These are phyloP conservation scores for Acanthaster planci DNA, from an alignment of 35 echinoderm and acorn worm genomes.

Conservation along the genomic window DNA sequence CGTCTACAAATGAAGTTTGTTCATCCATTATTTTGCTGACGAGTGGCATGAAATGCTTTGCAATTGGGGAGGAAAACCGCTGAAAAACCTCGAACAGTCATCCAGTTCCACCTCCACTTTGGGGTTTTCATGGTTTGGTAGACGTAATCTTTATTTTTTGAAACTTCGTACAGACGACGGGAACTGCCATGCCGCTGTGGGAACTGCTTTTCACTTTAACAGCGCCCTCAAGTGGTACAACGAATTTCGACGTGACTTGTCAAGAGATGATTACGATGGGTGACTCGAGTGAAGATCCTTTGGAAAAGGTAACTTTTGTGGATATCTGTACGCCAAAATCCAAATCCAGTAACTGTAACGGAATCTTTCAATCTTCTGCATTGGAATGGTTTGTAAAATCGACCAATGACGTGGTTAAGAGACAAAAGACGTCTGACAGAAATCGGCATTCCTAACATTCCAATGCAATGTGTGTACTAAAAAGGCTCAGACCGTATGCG, in stretches of 20 bases:
- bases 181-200: too few relatives aligned
- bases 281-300: background rate
- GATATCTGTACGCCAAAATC: background rate
- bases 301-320: background rate
- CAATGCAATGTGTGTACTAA: background rate
- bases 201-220: too few relatives aligned
- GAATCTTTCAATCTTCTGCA: too few relatives aligned
- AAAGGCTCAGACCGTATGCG: too few relatives aligned
- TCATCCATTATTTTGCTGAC: background rate
- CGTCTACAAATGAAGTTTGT: constrained; percentile 49
- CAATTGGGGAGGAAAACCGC: too few relatives aligned
- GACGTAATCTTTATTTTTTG: constrained; percentile 3
- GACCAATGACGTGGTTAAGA: too few relatives aligned
- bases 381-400: too few relatives aligned
- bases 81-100: background rate
- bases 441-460: constrained; percentile 18
- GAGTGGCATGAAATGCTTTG: background rate
- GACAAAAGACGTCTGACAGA: background rate
- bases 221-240: constrained; percentile 24
- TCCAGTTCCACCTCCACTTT: background rate
- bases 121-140: background rate
- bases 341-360: too few relatives aligned
- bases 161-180: background rate
- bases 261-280: background rate
- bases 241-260: background rate